Evolutionary conservation across 2,888 invertebrate species (phyloP).

Genomic region (Volucella inflata): DNA sequence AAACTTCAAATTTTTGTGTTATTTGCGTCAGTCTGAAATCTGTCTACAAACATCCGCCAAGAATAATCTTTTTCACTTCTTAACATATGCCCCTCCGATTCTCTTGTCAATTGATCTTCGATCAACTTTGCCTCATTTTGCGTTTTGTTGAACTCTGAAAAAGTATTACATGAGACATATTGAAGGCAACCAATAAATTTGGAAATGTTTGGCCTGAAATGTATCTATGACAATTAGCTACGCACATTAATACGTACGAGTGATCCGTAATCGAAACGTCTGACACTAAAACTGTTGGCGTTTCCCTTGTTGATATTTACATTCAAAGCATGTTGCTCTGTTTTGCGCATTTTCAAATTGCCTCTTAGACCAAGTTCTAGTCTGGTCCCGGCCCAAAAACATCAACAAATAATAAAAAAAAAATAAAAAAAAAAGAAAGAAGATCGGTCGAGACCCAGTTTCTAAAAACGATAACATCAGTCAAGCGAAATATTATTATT

Average conservation of each 20-base stretch:
- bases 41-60: slow-evolving; percentile 39
- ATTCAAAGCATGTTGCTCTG: slow-evolving; percentile 23
- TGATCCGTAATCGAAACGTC: neutral
- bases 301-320: slow-evolving; percentile 55
- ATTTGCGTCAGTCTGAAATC: slow-evolving; percentile 8
- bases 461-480: slow-evolving; percentile 51
- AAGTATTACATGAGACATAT: neutral
- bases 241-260: neutral
- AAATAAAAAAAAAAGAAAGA: slow-evolving; percentile 32
- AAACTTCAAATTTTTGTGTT: slow-evolving; percentile 21
- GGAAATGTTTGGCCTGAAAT: slow-evolving; percentile 5
- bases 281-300: slow-evolving; percentile 32
- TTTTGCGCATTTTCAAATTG: neutral
- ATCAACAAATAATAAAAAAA: slow-evolving; percentile 53
- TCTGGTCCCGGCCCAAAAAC: neutral
- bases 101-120: neutral
- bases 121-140: slow-evolving; percentile 14
- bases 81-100: neutral
- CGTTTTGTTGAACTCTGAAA: neutral
- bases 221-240: no score
- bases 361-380: neutral
- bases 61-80: slow-evolving; percentile 27
- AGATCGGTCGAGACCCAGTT: slow-evolving; percentile 1
- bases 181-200: slow-evolving; percentile 2
- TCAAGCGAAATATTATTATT: slow-evolving; percentile 51